A percentile compares a stretch with the other conserved stretches of the same genome.
phyloP scores from a whole-genome alignment of 1,140 invertebrate genomes.

The Pseudoatta argentina region DNA sequence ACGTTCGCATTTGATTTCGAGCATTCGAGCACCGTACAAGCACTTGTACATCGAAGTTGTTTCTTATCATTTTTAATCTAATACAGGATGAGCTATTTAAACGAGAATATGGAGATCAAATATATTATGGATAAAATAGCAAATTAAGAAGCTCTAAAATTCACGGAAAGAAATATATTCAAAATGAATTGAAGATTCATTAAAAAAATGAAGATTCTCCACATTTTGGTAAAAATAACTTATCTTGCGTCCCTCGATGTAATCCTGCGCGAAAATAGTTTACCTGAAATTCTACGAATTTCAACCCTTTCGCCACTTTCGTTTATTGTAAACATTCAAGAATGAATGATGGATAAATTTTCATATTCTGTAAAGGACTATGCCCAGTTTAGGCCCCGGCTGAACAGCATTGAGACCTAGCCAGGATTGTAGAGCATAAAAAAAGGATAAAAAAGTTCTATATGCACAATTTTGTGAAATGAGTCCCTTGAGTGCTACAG shows the following conservation, averaged over 20 bases:
- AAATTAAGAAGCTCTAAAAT: slow-evolving; percentile 2
- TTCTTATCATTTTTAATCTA: slow-evolving; percentile 29
- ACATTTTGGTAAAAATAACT: slow-evolving; percentile 36
- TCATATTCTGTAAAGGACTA: not conserved
- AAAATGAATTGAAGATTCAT: not conserved
- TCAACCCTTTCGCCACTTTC: slow-evolving; percentile 58
- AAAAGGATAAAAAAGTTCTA: too few relatives aligned
- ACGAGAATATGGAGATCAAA: slow-evolving; percentile 21
- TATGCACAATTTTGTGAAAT: too few relatives aligned
- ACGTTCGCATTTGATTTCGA: slow-evolving; percentile 31
- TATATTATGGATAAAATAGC: not conserved
- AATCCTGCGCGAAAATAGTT: slow-evolving; percentile 47
- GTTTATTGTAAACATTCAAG: not conserved
- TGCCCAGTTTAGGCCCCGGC: too few relatives aligned
- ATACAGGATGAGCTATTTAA: slow-evolving; percentile 47
- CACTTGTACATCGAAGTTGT: slow-evolving; percentile 55
- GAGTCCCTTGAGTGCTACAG: too few relatives aligned
- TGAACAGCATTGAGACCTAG: too few relatives aligned
- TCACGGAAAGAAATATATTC: not conserved
- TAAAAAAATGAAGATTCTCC: not conserved
- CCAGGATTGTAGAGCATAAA: too few relatives aligned
- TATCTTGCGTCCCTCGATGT: slow-evolving; percentile 39
- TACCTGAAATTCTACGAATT: slow-evolving; percentile 49
- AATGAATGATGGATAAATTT: slow-evolving; percentile 8
- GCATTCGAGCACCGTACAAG: slow-evolving; percentile 50